phyloP scores from a whole-genome alignment of 2,797 vertebrate species.

The Cirrhinus mrigala region DNA sequence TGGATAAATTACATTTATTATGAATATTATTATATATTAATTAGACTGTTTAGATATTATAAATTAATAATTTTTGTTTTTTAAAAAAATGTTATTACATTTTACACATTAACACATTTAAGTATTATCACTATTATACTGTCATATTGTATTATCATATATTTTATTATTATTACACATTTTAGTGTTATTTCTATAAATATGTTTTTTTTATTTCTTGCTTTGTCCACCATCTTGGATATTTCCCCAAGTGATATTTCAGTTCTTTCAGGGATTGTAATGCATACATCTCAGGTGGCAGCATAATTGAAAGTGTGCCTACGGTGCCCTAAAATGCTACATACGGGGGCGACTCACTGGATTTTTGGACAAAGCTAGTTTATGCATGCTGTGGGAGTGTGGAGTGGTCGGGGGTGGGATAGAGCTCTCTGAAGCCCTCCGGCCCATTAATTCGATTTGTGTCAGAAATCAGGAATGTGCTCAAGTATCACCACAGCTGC shows the following conservation, averaged over 20 bases:
- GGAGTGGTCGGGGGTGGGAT: constrained; percentile 47
- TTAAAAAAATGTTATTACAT: neutral
- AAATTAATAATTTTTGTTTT: neutral
- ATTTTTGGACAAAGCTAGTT: constrained; percentile 17
- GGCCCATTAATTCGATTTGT: constrained; percentile 97
- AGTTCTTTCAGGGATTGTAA: constrained; percentile 1
- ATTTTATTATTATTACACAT: neutral
- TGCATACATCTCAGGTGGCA: neutral
- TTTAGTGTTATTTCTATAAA: neutral
- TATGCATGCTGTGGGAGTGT: constrained; percentile 52
- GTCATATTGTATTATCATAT: no score
- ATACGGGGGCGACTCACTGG: neutral
- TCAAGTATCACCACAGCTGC: constrained; percentile 97
- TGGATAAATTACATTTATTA: neutral
- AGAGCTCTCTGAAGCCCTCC: constrained; percentile 73
- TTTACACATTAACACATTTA: no score
- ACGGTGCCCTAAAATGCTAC: neutral
- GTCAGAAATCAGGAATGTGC: constrained; percentile 97
- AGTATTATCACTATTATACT: no score
- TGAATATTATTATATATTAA: neutral
- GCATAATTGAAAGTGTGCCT: constrained; percentile 5
- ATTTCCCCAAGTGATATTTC: neutral
- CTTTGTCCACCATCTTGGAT: neutral
- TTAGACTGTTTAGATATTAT: neutral
- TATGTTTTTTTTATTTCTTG: neutral